phyloP scores from a whole-genome alignment of 37 sponge, comb jelly and placozoan genomes.

The Bolinopsis microptera region DNA sequence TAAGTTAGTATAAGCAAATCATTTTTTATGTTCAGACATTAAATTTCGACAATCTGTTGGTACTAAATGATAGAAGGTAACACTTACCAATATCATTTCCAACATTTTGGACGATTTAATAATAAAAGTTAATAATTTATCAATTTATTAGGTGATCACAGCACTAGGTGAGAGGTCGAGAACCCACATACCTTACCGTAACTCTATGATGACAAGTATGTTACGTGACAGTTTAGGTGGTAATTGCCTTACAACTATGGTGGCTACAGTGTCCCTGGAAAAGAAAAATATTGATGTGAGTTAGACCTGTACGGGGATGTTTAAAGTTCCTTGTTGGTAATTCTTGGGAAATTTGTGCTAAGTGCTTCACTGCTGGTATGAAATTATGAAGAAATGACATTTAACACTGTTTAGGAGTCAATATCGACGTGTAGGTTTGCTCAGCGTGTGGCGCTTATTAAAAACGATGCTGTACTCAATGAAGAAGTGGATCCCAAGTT shows the following conservation, averaged over 20 bases:
- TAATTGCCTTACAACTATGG: constrained; percentile 97
- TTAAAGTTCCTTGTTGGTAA: background rate
- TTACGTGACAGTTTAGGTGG: constrained; percentile 98
- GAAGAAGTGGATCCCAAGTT: constrained; percentile 96
- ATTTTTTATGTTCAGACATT: too few relatives aligned
- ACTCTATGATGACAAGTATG: constrained; percentile 99
- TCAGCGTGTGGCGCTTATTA: constrained; percentile 94
- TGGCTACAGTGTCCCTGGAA: constrained; percentile 95
- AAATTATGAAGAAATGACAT: too few relatives aligned
- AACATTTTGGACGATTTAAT: too few relatives aligned
- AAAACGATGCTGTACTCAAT: constrained; percentile 94
- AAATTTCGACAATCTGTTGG: too few relatives aligned
- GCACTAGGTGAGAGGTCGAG: constrained; percentile 94
- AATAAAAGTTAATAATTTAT: too few relatives aligned
- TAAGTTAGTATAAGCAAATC: too few relatives aligned
- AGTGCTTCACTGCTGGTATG: too few relatives aligned
- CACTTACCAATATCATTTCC: too few relatives aligned
- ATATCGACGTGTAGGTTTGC: constrained; percentile 98
- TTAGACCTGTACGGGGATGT: background rate
- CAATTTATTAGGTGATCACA: constrained; percentile 96
- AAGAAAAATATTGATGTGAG: constrained; percentile 88
- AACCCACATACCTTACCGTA: constrained; percentile 93
- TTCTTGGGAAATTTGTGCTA: too few relatives aligned
- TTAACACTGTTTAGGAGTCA: constrained; percentile 83
- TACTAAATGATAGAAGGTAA: too few relatives aligned